A percentile compares a stretch with the other conserved stretches of the same genome.
Conservation (phyloP, 2,113 vertebrate species). For the Crotalus horridus region DNA sequence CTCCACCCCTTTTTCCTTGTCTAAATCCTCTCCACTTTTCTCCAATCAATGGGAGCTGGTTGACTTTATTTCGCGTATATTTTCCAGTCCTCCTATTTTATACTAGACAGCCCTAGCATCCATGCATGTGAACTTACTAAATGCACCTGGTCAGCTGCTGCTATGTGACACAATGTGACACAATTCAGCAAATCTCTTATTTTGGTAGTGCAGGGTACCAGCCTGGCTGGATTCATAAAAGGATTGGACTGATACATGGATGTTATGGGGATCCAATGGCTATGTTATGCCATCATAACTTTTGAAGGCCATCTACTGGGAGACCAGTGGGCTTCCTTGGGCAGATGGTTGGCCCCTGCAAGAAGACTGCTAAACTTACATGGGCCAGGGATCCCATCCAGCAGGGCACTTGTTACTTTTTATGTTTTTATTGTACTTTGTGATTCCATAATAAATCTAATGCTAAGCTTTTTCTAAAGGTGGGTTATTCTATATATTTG, state of each 20-base stretch:
- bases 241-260: neutral
- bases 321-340: neutral
- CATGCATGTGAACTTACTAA: neutral
- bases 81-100: neutral
- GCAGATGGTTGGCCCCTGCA: neutral
- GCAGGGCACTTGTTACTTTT: neutral
- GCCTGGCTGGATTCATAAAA: neutral
- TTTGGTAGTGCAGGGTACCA: neutral
- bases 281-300: neutral
- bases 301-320: neutral
- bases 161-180: neutral
- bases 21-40: neutral
- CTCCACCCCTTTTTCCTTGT: neutral
- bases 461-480: neutral
- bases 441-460: neutral
- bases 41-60: neutral
- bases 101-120: neutral
- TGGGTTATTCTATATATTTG: neutral
- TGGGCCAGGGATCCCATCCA: neutral
- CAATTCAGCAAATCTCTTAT: neutral
- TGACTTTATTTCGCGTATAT: neutral
- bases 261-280: neutral
- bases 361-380: neutral
- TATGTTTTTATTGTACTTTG: neutral
- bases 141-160: neutral